Conservation (phyloP, 2,888 invertebrate genomes). For the Theristus sp. region DNA sequence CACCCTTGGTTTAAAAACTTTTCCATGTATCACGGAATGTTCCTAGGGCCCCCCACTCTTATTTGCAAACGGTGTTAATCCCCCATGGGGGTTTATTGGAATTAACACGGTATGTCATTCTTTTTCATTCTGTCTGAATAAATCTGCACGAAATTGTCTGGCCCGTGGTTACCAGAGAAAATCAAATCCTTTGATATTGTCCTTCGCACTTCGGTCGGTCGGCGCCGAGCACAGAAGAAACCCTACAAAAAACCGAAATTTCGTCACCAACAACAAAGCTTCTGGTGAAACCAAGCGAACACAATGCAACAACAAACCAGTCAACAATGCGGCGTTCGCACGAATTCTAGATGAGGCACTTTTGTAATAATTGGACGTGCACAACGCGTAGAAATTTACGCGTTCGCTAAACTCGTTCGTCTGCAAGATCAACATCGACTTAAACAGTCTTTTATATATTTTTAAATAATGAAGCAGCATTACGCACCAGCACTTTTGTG, state of each 20-base stretch:
- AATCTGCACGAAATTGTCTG: too few species aligned
- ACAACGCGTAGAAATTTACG: conserved; percentile 40
- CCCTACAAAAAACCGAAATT: conserved; percentile 21
- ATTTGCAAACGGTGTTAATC: too few species aligned
- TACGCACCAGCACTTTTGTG: conserved; percentile 15
- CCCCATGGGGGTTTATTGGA: too few species aligned
- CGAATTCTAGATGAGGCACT: conserved; percentile 33
- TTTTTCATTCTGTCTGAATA: too few species aligned
- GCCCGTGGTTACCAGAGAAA: conserved; percentile 28
- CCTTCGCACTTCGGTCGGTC: conserved; percentile 28
- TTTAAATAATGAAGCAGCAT: too few species aligned
- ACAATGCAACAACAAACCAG: conserved; percentile 22
- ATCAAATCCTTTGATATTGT: conserved; percentile 35
- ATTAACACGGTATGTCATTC: too few species aligned
- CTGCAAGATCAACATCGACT: too few species aligned
- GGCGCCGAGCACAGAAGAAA: conserved; percentile 34
- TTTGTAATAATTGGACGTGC: conserved; percentile 35
- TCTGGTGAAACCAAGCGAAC: neutral
- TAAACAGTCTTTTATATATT: too few species aligned
- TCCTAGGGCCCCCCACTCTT: too few species aligned
- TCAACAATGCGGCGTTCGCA: conserved; percentile 35
- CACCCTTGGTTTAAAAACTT: too few species aligned
- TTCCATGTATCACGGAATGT: too few species aligned
- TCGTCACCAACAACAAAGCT: too few species aligned
- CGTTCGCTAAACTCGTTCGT: conserved; percentile 39